phyloP scores from a whole-genome alignment of 2,113 vertebrate genomes.

The Aramus guarauna region DNA sequence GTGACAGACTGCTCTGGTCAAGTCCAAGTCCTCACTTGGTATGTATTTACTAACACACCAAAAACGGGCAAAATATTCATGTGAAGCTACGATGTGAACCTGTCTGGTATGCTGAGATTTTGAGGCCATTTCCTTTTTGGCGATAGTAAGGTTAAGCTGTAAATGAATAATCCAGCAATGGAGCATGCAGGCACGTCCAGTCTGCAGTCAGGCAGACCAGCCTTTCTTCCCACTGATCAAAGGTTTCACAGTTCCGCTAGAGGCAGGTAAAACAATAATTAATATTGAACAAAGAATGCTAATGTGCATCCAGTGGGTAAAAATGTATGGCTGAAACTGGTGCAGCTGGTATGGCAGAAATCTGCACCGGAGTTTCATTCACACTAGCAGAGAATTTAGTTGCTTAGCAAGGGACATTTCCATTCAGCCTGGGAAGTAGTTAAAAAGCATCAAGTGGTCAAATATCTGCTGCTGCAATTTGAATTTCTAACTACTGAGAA shows the following conservation, averaged over 20 bases:
- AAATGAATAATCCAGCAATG: slow-evolving; percentile 24
- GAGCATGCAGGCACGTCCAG: neutral
- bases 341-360: neutral
- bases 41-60: neutral
- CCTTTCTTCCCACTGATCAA: neutral
- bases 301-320: neutral
- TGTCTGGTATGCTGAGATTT: neutral
- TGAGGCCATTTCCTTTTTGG: neutral
- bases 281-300: neutral
- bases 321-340: neutral
- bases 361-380: neutral
- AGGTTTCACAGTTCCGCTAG: neutral
- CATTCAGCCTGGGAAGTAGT: neutral
- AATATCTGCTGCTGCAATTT: neutral
- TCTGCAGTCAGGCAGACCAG: neutral
- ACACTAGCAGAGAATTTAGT: neutral
- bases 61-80: neutral
- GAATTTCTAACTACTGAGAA: neutral
- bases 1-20: neutral
- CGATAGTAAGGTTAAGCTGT: neutral
- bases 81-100: neutral
- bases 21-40: neutral
- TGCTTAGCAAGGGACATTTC: neutral
- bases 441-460: neutral
- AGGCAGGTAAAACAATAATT: slow-evolving; percentile 1